Conservation (phyloP, 2,888 invertebrate species). For the Ichneumoninae sp. region DNA sequence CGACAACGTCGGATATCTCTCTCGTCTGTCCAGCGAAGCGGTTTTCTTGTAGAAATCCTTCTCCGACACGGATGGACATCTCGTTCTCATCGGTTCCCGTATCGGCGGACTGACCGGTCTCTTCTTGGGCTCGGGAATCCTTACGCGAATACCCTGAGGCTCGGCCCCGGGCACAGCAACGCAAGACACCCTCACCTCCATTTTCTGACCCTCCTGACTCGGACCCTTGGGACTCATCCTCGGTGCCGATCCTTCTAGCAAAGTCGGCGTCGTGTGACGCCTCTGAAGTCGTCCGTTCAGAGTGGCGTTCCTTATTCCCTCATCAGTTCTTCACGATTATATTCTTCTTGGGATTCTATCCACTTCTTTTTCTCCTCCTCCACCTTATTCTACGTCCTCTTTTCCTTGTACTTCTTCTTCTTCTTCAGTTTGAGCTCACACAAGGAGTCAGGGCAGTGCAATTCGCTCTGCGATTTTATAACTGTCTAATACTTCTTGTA, state of each 20-base stretch:
- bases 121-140: constrained; percentile 81
- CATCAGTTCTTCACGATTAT: constrained; percentile 30
- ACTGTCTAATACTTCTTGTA: neutral
- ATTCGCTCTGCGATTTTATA: neutral
- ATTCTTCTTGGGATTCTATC: constrained; percentile 2
- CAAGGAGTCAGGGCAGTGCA: neutral
- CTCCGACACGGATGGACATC: constrained; percentile 80
- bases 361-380: neutral
- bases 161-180: constrained; percentile 78
- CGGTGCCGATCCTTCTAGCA: constrained; percentile 54
- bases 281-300: constrained; percentile 77
- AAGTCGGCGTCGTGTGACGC: constrained; percentile 77
- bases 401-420: neutral
- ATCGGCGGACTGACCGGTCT: constrained; percentile 77
- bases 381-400: neutral
- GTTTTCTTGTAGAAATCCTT: constrained; percentile 81
- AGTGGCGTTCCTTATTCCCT: constrained; percentile 55
- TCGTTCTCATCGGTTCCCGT: constrained; percentile 71
- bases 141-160: constrained; percentile 80
- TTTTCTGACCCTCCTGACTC: constrained; percentile 77
- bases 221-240: constrained; percentile 82
- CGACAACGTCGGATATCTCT: constrained; percentile 80
- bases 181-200: constrained; percentile 82
- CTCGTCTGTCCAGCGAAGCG: constrained; percentile 79
- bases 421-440: neutral